Percentiles rank a stretch among this genome's conserved stretches.
Evolutionary conservation across 2,113 vertebrate genomes (phyloP).

Genomic region (Nannobrachium achirus): DNA sequence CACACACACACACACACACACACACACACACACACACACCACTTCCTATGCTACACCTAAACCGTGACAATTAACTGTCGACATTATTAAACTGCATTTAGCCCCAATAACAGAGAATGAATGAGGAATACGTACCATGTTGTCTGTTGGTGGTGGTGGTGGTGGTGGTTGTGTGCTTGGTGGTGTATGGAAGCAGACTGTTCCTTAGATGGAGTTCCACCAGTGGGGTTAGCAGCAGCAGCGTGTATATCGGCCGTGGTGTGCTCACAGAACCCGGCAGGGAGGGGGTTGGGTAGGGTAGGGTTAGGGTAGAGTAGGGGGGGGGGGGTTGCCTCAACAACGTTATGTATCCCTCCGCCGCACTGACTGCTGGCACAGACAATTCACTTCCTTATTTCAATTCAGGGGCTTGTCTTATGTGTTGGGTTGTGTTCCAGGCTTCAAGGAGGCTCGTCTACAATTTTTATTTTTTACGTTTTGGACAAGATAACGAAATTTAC

Average conservation of each 20-base stretch:
- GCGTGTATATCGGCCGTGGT: slow-evolving; percentile 70
- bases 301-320: too few species aligned
- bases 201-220: slow-evolving; percentile 76
- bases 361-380: slow-evolving; percentile 48
- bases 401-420: too few species aligned
- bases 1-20: too few species aligned
- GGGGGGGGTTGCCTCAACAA: slow-evolving; percentile 40
- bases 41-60: too few species aligned
- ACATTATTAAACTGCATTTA: background rate
- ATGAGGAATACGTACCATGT: slow-evolving; percentile 78
- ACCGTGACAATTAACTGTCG: too few species aligned
- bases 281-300: too few species aligned
- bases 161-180: slow-evolving; percentile 63
- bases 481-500: too few species aligned
- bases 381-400: slow-evolving; percentile 74
- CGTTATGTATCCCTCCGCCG: slow-evolving; percentile 80
- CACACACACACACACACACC: too few species aligned
- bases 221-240: slow-evolving; percentile 53
- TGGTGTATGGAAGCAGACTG: slow-evolving; percentile 69
- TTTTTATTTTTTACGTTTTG: too few species aligned
- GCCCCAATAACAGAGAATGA: slow-evolving; percentile 24
- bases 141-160: background rate
- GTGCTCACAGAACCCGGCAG: slow-evolving; percentile 34
- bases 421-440: too few species aligned
- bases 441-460: too few species aligned